A percentile compares a stretch with the other conserved stretches of the same genome.
phyloP scores from a whole-genome alignment of 2,113 vertebrate genomes.

The Brachyhypopomus occidentalis region DNA sequence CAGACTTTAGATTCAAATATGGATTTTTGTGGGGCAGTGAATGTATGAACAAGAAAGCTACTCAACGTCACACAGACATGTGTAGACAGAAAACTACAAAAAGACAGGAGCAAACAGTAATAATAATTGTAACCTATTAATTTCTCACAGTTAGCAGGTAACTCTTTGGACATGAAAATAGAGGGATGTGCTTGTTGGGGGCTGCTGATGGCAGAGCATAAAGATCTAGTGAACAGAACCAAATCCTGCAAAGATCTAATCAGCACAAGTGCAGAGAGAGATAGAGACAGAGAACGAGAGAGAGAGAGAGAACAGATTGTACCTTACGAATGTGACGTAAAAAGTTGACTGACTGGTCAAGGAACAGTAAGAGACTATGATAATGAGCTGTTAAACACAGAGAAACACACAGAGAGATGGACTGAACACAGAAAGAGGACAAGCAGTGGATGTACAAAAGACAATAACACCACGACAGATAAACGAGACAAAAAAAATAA shows the following conservation, averaged over 20 bases:
- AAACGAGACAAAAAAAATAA: too few relatives aligned
- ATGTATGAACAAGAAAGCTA: neutral
- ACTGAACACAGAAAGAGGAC: slow-evolving; percentile 27
- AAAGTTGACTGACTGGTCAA: neutral
- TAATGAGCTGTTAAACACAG: slow-evolving; percentile 28
- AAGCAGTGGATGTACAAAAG: slow-evolving; percentile 35
- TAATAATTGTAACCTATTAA: neutral
- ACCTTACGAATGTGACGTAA: slow-evolving; percentile 3
- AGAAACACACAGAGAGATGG: slow-evolving; percentile 16
- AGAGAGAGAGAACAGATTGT: neutral
- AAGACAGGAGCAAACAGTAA: slow-evolving; percentile 3
- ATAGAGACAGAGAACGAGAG: slow-evolving; percentile 1
- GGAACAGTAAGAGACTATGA: neutral
- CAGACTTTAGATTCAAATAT: slow-evolving; percentile 21
- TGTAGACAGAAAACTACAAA: slow-evolving; percentile 8
- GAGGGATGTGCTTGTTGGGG: slow-evolving; percentile 4
- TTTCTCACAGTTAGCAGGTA: slow-evolving; percentile 5
- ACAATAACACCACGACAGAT: slow-evolving; percentile 42
- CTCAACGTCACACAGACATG: slow-evolving; percentile 9
- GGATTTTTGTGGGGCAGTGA: neutral
- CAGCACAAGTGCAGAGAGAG: neutral
- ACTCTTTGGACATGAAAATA: neutral
- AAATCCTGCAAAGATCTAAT: slow-evolving; percentile 37
- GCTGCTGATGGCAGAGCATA: neutral
- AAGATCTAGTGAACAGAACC: slow-evolving; percentile 20